Base-by-base conservation (phyloP, 2,797 vertebrate species). In the Acanthurus lineatus region DNA sequence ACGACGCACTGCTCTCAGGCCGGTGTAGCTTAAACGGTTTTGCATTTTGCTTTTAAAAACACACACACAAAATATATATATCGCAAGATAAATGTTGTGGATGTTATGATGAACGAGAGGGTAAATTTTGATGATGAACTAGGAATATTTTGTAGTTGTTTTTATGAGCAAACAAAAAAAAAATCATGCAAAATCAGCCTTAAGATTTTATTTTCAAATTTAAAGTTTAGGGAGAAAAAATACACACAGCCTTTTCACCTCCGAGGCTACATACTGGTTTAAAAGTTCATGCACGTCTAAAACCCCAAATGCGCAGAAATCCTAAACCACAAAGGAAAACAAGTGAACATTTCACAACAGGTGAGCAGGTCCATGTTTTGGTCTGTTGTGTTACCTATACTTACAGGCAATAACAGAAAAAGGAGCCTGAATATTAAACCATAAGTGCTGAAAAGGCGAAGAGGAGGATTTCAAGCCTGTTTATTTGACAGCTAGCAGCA, bases 21-120 rank as follows among this genome's bases (percentile, higher is more conserved):
- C 15, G 51, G 9, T 51, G 38, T 51, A 14, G 44, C 12, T 11
- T 52, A 59, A 82, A 81, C 63, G 63, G 81, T 57, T 82, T 68
- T 83, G 73, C 80, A 82, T 89, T 77, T 70, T 20, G 20, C 19
- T 69, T 45, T 45, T 5, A 42, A 38, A 25, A 49, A 69, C 20
- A 60, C 6, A 6, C n/a, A 32, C 11, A 35, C 28, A 28, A 28
- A 69, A 28, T 53, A 12, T 9, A 25, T 77, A 79, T 82, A 69
- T 38, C 40, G 63, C 20, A 32, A 62, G 6, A 65, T 42, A 69
- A 69, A 77, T 59, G 16, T 9, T 64, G 28, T 71, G 64, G 67
- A 76, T 11, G 12, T n/a, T n/a, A n/a, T 47, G 32, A 54, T 7
- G 51, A 54, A 6, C 44, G n/a, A 22, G 9, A 16, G 16, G 45